Base-by-base conservation (phyloP, 2,888 invertebrate genomes). In the Agapostemon virescens region DNA sequence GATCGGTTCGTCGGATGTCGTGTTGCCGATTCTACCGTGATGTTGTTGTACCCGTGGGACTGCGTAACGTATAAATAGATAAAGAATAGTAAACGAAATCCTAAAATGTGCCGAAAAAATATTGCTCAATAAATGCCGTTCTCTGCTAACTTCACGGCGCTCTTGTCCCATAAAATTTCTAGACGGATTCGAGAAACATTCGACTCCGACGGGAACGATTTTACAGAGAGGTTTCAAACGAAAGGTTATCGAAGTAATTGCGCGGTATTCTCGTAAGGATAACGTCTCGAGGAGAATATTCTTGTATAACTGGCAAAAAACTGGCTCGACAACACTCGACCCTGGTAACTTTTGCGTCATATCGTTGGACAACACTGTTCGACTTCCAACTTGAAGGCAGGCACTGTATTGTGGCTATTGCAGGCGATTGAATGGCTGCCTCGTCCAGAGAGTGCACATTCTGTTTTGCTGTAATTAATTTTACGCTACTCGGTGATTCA, bases 401-500 rank as follows among this genome's bases (percentile, higher is more conserved):
- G 82, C 86, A 84, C 84, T 88, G 88, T 81, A 88, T 89, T 88
- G 88, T 90, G 88, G 88, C 85, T 83, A 88, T 86, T 83, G 88
- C 88, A 87, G 90, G 89, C 86, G 88, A 88, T 88, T 82, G 88
- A 87, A 87, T 87, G 87, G 88, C 87, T 85, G 88, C 87, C 83
- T 87, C 88, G 85, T 90, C 88, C 85, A 88, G 89, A 90, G 89
- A 88, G 88, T 89, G 89, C 88, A 87, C 88, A 88, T 89, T 90
- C 88, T 90, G 87, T 90, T 91, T 90, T 88, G 88, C 88, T 86
- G 84, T 86, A 89, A 90, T 90, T 90, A 90, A 86, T 90, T 90
- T 91, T 91, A 87, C 89, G 84, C 89, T 87, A 86, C 86, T 86
- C 85, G 84, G 85, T 85, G 85, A 85, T 83, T 81, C 83, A 82